These are phyloP conservation scores for Galeopterus variegatus DNA, from an alignment of 2,113 vertebrate genomes.

Conservation along the genomic window DNA sequence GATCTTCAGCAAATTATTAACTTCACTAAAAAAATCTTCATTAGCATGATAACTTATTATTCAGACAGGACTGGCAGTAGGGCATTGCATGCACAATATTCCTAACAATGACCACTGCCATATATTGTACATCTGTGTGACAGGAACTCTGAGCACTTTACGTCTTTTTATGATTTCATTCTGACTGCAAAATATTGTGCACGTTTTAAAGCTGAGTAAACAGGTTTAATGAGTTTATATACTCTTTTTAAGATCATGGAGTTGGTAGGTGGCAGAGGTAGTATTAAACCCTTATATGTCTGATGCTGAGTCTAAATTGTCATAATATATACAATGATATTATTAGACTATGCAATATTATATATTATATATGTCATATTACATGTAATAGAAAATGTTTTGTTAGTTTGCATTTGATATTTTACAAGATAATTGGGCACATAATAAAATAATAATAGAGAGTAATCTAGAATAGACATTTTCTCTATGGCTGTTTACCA, in stretches of 20 bases:
- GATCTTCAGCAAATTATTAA: slow-evolving; percentile 45
- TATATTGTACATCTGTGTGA: neutral
- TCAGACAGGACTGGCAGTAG: neutral
- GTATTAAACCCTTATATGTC: neutral
- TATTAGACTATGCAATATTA: neutral
- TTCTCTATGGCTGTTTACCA: neutral
- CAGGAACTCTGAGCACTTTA: neutral
- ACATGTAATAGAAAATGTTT: neutral
- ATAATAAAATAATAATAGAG: slow-evolving; percentile 1
- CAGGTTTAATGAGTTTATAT: neutral
- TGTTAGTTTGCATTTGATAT: slow-evolving; percentile 43
- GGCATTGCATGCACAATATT: neutral
- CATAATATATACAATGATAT: neutral
- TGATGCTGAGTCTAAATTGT: neutral
- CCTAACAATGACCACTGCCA: neutral
- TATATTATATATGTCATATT: neutral
- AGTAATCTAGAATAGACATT: neutral
- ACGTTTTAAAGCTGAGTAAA: slow-evolving; percentile 7
- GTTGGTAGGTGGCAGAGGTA: neutral
- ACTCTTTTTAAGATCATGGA: slow-evolving; percentile 28
- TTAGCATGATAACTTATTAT: neutral
- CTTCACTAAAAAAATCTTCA: slow-evolving; percentile 41
- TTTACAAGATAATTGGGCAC: slow-evolving; percentile 14
- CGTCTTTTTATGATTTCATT: slow-evolving; percentile 21
- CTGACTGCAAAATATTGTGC: neutral